Percentiles rank a stretch among this genome's conserved stretches.
Conservation (phyloP, 2,113 vertebrate species). For the Ailurus styani region DNA sequence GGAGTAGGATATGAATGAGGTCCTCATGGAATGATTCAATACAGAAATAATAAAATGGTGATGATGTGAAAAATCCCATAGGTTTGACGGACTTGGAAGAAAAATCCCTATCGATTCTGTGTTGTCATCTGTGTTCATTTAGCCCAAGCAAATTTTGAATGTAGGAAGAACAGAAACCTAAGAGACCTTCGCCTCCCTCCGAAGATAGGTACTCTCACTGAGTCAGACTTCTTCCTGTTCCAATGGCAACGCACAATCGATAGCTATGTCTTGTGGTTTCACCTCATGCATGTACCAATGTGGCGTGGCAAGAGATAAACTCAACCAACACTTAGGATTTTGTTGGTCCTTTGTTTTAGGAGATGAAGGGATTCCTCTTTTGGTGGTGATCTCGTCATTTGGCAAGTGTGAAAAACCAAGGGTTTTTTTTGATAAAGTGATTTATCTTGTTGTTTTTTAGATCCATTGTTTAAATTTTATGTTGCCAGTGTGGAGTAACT, state of each 20-base stretch:
- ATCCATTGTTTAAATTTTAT: not conserved
- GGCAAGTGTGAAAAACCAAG: not conserved
- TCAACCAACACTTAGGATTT: not conserved
- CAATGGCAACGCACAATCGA: not conserved
- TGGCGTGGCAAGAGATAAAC: not conserved
- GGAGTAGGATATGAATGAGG: not conserved
- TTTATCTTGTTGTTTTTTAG: not conserved
- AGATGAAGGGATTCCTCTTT: not conserved
- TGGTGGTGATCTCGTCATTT: not conserved
- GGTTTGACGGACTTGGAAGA: not conserved
- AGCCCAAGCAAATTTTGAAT: not conserved
- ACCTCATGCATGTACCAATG: not conserved
- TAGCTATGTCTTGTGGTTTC: not conserved
- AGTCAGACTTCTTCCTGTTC: not conserved
- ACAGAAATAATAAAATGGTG: constrained; percentile 3
- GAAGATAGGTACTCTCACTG: accelerated
- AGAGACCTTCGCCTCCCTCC: not conserved
- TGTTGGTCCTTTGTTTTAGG: not conserved
- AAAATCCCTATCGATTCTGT: not conserved
- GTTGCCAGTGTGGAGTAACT: not conserved
- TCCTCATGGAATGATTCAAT: not conserved
- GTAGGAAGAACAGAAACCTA: not conserved
- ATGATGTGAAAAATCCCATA: not conserved
- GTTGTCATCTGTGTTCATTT: constrained; percentile 37
- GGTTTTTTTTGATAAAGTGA: not conserved